Percentiles rank a stretch among this genome's conserved stretches.
These are phyloP conservation scores for Regulus satrapa DNA, from an alignment of 2,113 vertebrate species.

Conservation along the genomic window DNA sequence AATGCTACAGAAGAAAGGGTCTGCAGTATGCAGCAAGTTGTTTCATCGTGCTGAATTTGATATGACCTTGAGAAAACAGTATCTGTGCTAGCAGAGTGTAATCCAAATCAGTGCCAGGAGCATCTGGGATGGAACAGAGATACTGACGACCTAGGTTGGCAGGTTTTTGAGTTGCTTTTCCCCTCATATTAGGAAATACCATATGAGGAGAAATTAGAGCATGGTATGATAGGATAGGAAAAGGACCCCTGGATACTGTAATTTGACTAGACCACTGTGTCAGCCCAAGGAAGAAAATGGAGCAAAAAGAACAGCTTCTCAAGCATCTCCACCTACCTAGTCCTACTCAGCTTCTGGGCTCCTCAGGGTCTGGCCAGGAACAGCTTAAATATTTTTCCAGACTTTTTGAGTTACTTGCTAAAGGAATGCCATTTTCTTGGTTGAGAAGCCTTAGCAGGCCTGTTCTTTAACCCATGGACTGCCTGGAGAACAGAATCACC, in stretches of 20 bases:
- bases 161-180: neutral
- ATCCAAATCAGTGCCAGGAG: neutral
- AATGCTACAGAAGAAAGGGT: neutral
- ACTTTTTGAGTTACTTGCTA: neutral
- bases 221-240: neutral
- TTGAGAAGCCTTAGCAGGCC: neutral
- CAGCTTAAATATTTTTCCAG: neutral
- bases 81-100: neutral
- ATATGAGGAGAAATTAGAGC: neutral
- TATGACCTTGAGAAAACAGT: neutral
- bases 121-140: neutral
- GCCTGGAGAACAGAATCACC: neutral
- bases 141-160: neutral
- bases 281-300: neutral
- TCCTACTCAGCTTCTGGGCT: neutral
- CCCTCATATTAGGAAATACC: neutral
- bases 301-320: neutral
- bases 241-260: neutral
- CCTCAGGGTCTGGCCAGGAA: neutral
- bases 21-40: neutral
- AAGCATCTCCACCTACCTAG: neutral
- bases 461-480: neutral
- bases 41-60: neutral
- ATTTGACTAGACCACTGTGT: neutral
- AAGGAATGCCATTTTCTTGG: neutral